Evolutionary conservation across 2,113 vertebrate genomes (phyloP).

Genomic region (Neogale vison): DNA sequence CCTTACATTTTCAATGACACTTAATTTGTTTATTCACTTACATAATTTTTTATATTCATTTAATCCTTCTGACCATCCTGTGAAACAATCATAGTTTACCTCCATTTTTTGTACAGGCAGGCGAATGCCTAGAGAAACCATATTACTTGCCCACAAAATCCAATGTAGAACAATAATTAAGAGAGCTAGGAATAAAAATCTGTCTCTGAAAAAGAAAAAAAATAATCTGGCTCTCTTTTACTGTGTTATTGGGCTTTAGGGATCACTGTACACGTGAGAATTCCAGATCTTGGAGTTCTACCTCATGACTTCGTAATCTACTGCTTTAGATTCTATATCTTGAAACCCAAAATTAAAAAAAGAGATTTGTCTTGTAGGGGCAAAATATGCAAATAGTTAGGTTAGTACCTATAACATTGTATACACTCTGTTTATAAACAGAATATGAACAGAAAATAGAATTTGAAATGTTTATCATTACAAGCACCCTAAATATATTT

Average conservation of each 20-base stretch:
- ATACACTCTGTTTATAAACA: not conserved
- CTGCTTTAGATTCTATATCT: not conserved
- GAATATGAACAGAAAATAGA: not conserved
- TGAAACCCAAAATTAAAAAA: conserved; percentile 20
- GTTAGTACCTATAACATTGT: not conserved
- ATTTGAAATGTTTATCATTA: conserved; percentile 6
- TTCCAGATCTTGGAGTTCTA: not conserved
- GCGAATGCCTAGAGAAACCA: not conserved
- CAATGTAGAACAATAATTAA: not conserved
- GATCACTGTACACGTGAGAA: not conserved
- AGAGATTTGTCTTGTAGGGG: not conserved
- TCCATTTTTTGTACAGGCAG: not conserved
- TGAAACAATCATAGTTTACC: not conserved
- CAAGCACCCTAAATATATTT: not conserved
- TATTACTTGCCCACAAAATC: not conserved
- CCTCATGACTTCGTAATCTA: not conserved
- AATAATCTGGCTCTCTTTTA: not conserved
- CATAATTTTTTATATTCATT: not conserved
- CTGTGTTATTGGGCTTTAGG: not conserved
- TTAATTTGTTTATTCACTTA: conserved; percentile 38
- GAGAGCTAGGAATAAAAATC: not conserved
- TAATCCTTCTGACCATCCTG: not conserved
- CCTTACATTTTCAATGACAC: conserved; percentile 36
- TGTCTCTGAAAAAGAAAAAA: not conserved
- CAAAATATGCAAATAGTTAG: not conserved